Conservation (phyloP, 2,797 vertebrate genomes). For the Cheirogaleus major region DNA sequence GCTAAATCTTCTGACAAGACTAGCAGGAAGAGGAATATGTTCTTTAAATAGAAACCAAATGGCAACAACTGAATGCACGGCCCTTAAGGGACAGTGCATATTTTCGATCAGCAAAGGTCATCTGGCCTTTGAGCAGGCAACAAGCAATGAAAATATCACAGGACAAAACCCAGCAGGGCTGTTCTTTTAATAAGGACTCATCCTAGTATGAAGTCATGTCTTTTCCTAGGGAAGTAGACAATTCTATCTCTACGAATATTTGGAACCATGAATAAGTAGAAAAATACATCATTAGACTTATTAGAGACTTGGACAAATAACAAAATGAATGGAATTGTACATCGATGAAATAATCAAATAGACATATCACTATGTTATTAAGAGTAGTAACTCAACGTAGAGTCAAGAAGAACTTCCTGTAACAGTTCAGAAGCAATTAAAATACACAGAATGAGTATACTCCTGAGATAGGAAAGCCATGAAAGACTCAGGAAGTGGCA, state of each 20-base stretch:
- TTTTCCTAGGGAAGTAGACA: conserved; percentile 3
- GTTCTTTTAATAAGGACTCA: neutral
- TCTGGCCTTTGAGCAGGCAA: neutral
- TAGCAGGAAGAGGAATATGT: neutral
- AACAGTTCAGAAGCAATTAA: neutral
- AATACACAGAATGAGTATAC: neutral
- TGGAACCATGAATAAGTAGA: conserved; percentile 36
- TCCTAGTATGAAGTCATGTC: neutral
- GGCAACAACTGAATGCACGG: neutral
- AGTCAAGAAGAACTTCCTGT: neutral
- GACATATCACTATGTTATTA: neutral
- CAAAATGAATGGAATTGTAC: neutral
- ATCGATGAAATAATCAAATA: conserved; percentile 19
- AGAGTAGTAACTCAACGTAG: neutral
- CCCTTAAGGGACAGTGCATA: neutral
- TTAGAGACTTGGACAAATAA: neutral
- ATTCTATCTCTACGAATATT: conserved; percentile 12
- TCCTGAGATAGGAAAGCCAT: neutral
- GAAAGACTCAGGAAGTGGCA: neutral
- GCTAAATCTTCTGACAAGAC: neutral
- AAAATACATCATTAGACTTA: conserved; percentile 21
- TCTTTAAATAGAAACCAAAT: conserved; percentile 45
- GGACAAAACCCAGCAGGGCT: neutral
- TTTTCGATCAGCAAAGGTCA: neutral
- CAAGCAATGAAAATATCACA: neutral